phyloP scores from a whole-genome alignment of 1,140 invertebrate genomes.

The Platyura marginata region DNA sequence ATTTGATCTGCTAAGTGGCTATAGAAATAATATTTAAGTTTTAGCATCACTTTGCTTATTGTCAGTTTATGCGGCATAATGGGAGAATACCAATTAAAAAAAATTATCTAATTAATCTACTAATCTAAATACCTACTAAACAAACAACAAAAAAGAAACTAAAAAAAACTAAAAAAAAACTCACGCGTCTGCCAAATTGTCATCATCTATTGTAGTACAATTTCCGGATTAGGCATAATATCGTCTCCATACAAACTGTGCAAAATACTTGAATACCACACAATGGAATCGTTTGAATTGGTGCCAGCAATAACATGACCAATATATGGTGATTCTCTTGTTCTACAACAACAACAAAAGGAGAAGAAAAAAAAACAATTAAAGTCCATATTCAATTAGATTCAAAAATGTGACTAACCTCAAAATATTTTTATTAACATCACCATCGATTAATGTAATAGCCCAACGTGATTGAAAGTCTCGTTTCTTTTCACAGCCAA shows the following conservation, averaged over 20 bases:
- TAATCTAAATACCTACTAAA: no score
- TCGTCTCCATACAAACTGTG: conserved; percentile 39
- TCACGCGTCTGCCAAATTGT: background rate
- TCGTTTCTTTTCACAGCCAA: conserved; percentile 60
- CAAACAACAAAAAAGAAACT: no score
- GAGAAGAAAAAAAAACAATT: conserved; percentile 1
- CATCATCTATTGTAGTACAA: conserved; percentile 27
- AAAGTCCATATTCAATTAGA: conserved; percentile 2
- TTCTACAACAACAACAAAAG: conserved; percentile 28
- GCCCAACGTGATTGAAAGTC: conserved; percentile 60
- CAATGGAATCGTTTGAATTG: conserved; percentile 46
- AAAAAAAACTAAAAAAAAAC: background rate
- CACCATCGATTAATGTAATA: conserved; percentile 52
- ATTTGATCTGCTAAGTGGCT: no score
- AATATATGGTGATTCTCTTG: conserved; percentile 56
- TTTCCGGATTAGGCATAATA: conserved; percentile 29
- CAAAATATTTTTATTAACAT: conserved; percentile 36
- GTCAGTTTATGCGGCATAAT: no score
- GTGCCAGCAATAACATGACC: conserved; percentile 55
- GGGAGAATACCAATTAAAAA: no score
- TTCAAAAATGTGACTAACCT: conserved; percentile 25
- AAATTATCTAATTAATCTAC: no score
- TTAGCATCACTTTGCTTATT: no score
- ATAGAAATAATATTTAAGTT: no score
- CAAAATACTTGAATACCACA: conserved; percentile 56